phyloP scores from a whole-genome alignment of 2,113 vertebrate genomes.

The Cyanocitta stelleri region DNA sequence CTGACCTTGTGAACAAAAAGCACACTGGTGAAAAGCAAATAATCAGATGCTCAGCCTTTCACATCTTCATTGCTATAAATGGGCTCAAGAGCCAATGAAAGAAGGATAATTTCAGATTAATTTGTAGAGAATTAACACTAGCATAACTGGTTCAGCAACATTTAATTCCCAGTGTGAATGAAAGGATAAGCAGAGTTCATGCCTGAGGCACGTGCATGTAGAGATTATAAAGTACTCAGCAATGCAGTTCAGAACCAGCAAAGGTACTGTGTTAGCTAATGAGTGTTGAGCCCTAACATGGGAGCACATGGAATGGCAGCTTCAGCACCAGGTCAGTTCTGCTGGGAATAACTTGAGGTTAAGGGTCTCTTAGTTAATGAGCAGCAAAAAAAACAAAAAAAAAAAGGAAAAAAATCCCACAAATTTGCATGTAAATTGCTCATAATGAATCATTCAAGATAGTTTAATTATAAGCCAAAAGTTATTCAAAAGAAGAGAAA shows the following conservation, averaged over 20 bases:
- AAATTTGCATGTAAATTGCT: neutral
- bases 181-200: neutral
- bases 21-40: neutral
- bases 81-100: neutral
- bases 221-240: neutral
- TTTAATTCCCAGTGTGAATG: neutral
- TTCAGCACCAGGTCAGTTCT: neutral
- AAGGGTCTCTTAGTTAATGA: neutral
- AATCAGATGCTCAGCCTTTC: neutral
- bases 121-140: conserved; percentile 39
- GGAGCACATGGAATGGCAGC: neutral
- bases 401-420: neutral
- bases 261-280: neutral
- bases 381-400: neutral
- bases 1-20: conserved; percentile 10
- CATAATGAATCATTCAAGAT: conserved; percentile 6
- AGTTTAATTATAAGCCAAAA: conserved; percentile 19
- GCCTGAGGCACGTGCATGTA: neutral
- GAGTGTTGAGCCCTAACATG: neutral
- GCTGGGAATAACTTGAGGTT: neutral
- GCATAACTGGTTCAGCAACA: neutral
- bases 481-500: conserved; percentile 16
- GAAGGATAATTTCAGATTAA: conserved; percentile 16
- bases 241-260: neutral
- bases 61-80: neutral